These are phyloP conservation scores for Pyrgilauda ruficollis DNA, from an alignment of 2,113 vertebrate genomes.

Conservation along the genomic window DNA sequence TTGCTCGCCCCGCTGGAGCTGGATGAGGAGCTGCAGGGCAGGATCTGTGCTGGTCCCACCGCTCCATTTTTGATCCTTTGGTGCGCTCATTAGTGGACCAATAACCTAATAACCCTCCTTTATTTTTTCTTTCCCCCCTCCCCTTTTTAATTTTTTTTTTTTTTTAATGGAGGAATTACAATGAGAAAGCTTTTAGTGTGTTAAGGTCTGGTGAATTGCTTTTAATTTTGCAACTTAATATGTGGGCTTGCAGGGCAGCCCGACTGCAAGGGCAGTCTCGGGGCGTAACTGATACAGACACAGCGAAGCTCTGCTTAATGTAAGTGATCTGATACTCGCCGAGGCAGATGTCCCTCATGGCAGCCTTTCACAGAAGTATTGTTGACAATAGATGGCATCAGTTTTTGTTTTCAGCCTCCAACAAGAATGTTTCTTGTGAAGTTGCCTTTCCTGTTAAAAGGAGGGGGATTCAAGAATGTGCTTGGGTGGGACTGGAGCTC, in stretches of 20 bases:
- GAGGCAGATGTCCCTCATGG: conserved; percentile 32
- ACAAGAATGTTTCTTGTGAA: conserved; percentile 33
- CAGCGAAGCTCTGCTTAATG: background rate
- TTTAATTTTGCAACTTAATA: background rate
- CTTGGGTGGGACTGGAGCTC: background rate
- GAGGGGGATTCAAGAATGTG: background rate
- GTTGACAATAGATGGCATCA: conserved; percentile 46
- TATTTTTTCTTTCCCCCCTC: background rate
- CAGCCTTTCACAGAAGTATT: conserved; percentile 48
- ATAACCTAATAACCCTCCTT: background rate
- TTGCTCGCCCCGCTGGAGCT: background rate
- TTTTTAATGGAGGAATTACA: background rate
- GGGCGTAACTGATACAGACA: background rate
- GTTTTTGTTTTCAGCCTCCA: conserved; percentile 30
- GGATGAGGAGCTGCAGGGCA: background rate
- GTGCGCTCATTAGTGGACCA: background rate
- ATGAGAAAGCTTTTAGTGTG: background rate
- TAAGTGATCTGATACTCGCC: conserved; percentile 23
- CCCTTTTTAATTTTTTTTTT: too few species aligned
- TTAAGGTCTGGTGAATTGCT: background rate
- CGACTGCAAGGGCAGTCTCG: background rate
- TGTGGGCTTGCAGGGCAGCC: background rate
- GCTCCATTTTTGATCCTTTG: background rate
- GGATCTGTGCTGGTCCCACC: background rate
- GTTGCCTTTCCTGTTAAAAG: conserved; percentile 33